Conservation (phyloP, 2,888 invertebrate genomes). For the Helleia helle region DNA sequence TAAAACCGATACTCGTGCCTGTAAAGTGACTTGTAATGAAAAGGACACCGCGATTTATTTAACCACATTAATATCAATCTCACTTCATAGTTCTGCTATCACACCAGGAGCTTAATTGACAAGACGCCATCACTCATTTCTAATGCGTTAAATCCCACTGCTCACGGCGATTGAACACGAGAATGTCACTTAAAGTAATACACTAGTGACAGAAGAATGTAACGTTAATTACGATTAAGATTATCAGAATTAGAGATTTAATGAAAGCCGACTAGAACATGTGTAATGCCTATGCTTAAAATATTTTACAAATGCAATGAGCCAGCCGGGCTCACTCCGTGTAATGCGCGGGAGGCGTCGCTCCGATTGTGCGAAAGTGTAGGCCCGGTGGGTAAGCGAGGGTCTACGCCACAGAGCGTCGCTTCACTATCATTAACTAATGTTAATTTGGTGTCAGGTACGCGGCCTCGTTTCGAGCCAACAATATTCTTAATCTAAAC, state of each 20-base stretch:
- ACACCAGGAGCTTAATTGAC: background rate
- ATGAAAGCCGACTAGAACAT: constrained; percentile 70
- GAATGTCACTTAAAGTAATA: constrained; percentile 43
- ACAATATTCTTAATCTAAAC: constrained; percentile 41
- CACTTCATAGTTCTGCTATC: no score
- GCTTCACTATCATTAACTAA: constrained; percentile 29
- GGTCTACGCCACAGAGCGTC: constrained; percentile 18
- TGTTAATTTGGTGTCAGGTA: constrained; percentile 63
- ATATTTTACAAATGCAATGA: constrained; percentile 37
- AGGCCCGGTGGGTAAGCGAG: constrained; percentile 20
- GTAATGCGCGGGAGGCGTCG: constrained; percentile 9
- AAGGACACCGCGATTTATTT: no score
- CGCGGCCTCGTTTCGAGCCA: constrained; percentile 49
- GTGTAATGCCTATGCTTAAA: constrained; percentile 56
- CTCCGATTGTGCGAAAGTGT: constrained; percentile 35
- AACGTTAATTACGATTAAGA: constrained; percentile 54
- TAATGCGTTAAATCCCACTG: constrained; percentile 15
- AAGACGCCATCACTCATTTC: background rate
- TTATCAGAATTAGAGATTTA: constrained; percentile 60
- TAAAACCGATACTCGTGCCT: no score
- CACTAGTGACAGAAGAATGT: constrained; percentile 52
- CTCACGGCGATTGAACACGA: constrained; percentile 44
- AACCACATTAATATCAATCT: no score
- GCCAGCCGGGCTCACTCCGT: constrained; percentile 14
- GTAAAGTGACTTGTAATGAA: no score